A percentile compares a stretch with the other conserved stretches of the same genome.
phyloP scores from a whole-genome alignment of 1,140 invertebrate species.

The Holcopasites calliopsidis region DNA sequence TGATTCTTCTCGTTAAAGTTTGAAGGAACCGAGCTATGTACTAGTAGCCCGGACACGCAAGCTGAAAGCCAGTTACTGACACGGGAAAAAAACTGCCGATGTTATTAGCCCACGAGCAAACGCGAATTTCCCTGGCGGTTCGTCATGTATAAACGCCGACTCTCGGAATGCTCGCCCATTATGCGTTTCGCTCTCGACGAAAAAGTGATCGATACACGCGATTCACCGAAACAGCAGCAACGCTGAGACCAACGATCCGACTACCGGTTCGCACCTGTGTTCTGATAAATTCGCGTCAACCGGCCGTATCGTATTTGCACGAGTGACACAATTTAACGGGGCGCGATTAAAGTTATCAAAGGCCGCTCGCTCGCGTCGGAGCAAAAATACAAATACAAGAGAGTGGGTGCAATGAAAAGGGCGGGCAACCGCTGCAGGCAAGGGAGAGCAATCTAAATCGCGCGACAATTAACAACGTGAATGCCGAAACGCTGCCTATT shows the following conservation, averaged over 20 bases:
- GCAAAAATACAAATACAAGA: background rate
- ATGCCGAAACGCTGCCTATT: slow-evolving; percentile 8
- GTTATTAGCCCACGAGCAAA: slow-evolving; percentile 13
- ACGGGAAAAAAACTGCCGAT: slow-evolving; percentile 25
- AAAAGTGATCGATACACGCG: background rate
- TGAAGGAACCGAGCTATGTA: slow-evolving; percentile 73
- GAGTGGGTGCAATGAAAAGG: background rate
- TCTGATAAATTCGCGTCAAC: slow-evolving; percentile 3
- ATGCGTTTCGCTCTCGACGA: too few species aligned
- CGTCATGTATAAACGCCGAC: background rate
- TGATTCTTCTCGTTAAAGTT: slow-evolving; percentile 74
- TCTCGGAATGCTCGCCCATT: too few species aligned
- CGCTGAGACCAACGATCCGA: background rate
- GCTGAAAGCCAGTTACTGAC: slow-evolving; percentile 28
- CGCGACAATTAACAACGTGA: slow-evolving; percentile 31
- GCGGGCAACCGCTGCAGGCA: background rate
- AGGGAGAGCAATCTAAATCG: background rate
- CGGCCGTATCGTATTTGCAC: background rate
- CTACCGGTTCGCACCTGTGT: background rate
- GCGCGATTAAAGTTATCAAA: slow-evolving; percentile 35
- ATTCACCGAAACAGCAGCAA: too few species aligned
- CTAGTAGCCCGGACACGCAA: slow-evolving; percentile 63
- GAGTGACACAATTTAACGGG: slow-evolving; percentile 26
- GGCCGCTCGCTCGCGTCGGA: background rate
- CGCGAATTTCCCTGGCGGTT: slow-evolving; percentile 10